Evolutionary conservation across 1,140 invertebrate genomes (phyloP).

Genomic region (Neomicropteryx cornuta): DNA sequence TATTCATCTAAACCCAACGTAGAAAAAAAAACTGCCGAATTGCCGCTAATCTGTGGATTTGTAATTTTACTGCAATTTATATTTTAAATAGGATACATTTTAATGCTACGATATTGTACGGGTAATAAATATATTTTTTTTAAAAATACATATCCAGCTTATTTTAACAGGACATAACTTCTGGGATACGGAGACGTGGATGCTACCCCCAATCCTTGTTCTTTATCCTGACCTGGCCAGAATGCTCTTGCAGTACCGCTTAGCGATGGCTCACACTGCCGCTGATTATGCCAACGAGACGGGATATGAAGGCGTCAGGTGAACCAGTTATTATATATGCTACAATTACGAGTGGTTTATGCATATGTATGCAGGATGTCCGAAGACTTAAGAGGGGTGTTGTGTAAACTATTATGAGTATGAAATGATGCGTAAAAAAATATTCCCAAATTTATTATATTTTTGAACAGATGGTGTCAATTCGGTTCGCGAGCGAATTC

Average conservation of each 20-base stretch:
- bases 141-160: not conserved
- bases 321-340: conserved; percentile 3
- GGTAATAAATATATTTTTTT: not conserved
- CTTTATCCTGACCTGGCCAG: conserved; percentile 28
- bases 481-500: too few species aligned
- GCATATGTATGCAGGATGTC: too few species aligned
- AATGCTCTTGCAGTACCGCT: conserved; percentile 28
- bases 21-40: too few species aligned
- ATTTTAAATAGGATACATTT: not conserved
- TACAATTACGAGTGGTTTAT: too few species aligned
- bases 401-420: too few species aligned
- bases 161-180: conserved; percentile 33
- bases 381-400: too few species aligned
- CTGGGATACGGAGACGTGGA: conserved; percentile 41
- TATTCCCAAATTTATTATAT: too few species aligned
- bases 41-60: too few species aligned
- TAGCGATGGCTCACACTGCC: conserved; percentile 28
- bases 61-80: too few species aligned
- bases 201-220: conserved; percentile 32
- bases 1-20: too few species aligned
- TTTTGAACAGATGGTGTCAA: too few species aligned
- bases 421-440: too few species aligned
- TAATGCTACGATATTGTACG: not conserved
- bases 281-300: conserved; percentile 25
- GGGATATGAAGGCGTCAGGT: conserved; percentile 35